These are phyloP conservation scores for Coenobita brevimanus DNA, from an alignment of 1,140 invertebrate species.

Conservation along the genomic window DNA sequence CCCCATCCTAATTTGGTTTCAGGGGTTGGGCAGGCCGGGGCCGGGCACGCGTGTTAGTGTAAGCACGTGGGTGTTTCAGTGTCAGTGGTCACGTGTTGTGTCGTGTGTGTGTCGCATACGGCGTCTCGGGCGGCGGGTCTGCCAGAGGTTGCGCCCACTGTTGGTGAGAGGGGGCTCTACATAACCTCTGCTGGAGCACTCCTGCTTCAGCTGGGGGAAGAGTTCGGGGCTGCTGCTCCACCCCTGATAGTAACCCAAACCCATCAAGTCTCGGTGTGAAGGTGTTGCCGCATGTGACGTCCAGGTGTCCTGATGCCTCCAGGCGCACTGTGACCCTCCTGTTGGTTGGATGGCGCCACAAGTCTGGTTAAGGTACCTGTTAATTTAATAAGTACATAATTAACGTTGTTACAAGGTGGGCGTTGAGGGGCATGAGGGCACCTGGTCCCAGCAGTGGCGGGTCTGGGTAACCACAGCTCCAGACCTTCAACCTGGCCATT, in stretches of 20 bases:
- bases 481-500: neutral
- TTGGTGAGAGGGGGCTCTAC: constrained; percentile 17
- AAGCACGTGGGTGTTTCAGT: constrained; percentile 62
- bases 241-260: constrained; percentile 20
- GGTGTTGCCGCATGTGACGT: constrained; percentile 45
- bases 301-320: constrained; percentile 29
- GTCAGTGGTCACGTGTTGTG: constrained; percentile 66
- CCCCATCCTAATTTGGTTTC: neutral
- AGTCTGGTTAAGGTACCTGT: constrained; percentile 58
- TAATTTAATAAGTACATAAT: constrained; percentile 59
- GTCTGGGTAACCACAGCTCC: neutral
- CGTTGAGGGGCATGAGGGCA: constrained; percentile 35
- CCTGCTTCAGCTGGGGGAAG: constrained; percentile 32
- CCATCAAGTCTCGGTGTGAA: constrained; percentile 59
- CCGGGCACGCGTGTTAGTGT: constrained; percentile 59
- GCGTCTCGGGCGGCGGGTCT: constrained; percentile 66
- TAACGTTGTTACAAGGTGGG: constrained; percentile 48
- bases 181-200: constrained; percentile 28
- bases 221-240: constrained; percentile 40
- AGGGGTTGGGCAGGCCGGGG: constrained; percentile 35
- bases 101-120: constrained; percentile 56
- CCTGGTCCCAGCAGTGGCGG: constrained; percentile 13
- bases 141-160: constrained; percentile 57
- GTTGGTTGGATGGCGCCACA: constrained; percentile 29
- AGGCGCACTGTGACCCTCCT: neutral